phyloP scores from a whole-genome alignment of 1,140 invertebrate species.

The Chrysoperla carnea region DNA sequence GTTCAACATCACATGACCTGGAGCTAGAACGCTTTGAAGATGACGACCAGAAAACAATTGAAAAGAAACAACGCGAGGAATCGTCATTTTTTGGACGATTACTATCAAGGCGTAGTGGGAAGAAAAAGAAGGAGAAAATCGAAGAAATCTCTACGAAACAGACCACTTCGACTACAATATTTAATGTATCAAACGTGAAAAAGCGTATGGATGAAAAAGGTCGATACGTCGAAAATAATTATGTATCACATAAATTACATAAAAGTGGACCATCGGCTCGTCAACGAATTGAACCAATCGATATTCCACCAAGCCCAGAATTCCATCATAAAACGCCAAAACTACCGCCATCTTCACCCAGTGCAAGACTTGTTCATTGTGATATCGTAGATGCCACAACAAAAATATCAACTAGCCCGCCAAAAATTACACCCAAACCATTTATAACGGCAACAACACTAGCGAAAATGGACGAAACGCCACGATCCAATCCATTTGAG shows the following conservation, averaged over 20 bases:
- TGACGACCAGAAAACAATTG: conserved; percentile 29
- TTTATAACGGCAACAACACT: no score
- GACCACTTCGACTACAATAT: conserved; percentile 9
- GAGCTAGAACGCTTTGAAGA: conserved; percentile 20
- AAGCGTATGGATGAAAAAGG: conserved; percentile 13
- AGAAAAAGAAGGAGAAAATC: conserved; percentile 36
- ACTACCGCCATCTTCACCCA: no score
- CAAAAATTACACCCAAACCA: no score
- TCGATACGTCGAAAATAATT: conserved; percentile 7
- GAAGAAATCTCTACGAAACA: conserved; percentile 25
- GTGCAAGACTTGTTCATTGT: no score
- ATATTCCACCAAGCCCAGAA: conserved; percentile 25
- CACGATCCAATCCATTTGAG: no score
- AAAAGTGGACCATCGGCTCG: conserved; percentile 25
- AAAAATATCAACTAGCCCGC: no score
- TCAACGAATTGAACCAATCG: conserved; percentile 32
- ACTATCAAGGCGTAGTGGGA: conserved; percentile 40
- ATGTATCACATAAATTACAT: conserved; percentile 11
- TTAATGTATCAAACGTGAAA: conserved; percentile 6
- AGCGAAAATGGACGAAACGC: no score
- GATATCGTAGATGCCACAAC: no score
- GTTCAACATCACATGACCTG: conserved; percentile 14
- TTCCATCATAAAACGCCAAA: not conserved
- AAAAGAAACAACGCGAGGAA: conserved; percentile 27
- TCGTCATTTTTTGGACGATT: conserved; percentile 45